A percentile compares a stretch with the other conserved stretches of the same genome.
Conservation (phyloP, 2,888 invertebrate genomes). For the Neoitamus cyanurus region DNA sequence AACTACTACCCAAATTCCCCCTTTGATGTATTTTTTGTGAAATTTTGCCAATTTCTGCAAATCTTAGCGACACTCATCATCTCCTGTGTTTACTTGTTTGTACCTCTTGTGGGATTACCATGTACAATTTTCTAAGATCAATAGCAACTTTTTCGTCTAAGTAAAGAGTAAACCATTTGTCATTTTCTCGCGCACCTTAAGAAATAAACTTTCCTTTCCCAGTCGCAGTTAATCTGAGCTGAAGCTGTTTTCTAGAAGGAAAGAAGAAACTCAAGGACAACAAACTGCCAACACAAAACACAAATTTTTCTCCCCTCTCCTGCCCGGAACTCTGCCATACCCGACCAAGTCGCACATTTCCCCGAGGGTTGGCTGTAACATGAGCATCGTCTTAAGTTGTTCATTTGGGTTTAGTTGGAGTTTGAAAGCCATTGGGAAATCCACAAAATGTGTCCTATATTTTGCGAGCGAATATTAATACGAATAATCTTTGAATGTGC, state of each 20-base stretch:
- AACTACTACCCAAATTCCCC: too few species aligned
- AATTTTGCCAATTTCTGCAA: too few species aligned
- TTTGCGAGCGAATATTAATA: background rate
- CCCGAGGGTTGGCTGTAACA: background rate
- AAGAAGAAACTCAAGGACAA: background rate
- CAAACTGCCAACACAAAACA: background rate
- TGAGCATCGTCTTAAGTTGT: background rate
- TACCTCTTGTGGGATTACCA: background rate
- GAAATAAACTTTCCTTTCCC: background rate
- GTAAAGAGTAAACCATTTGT: background rate
- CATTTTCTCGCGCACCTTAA: background rate
- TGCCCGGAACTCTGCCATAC: background rate
- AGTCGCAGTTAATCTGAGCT: background rate
- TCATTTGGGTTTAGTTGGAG: background rate
- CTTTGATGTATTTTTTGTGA: too few species aligned
- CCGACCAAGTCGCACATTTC: background rate
- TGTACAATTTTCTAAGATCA: background rate
- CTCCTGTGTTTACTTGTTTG: background rate
- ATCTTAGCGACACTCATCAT: background rate
- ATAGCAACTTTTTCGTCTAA: background rate
- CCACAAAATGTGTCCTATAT: conserved; percentile 5
- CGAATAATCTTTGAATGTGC: background rate
- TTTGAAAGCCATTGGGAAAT: conserved; percentile 5
- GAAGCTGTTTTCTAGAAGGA: background rate
- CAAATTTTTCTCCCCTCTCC: background rate